phyloP scores from a whole-genome alignment of 2,113 vertebrate genomes.

The Trachemys scripta region DNA sequence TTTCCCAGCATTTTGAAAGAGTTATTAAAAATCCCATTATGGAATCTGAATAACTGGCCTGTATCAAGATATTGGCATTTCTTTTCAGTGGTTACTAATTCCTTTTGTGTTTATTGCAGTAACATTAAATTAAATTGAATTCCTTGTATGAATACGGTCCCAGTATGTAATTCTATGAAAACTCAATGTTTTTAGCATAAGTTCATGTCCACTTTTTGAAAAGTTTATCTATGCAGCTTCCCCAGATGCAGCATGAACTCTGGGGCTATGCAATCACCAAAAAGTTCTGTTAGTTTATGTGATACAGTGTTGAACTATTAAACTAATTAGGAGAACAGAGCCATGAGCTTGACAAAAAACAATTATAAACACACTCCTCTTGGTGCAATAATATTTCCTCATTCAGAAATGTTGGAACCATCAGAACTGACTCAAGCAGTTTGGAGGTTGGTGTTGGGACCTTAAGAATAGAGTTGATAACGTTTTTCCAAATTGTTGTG shows the following conservation, averaged over 20 bases:
- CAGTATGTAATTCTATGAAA: neutral
- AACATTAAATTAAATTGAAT: neutral
- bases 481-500: neutral
- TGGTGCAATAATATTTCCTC: conserved; percentile 57
- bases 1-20: neutral
- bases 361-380: conserved; percentile 46
- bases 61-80: neutral
- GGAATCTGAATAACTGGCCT: neutral
- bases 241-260: neutral
- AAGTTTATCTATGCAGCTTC: neutral
- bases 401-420: conserved; percentile 42
- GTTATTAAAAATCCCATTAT: neutral
- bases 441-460: neutral
- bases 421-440: conserved; percentile 17
- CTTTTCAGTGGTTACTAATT: neutral
- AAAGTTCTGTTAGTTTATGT: neutral
- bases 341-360: neutral
- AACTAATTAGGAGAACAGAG: neutral
- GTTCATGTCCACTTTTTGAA: neutral
- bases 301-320: neutral
- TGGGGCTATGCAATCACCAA: neutral
- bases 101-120: neutral
- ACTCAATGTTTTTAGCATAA: neutral
- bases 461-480: conserved; percentile 14
- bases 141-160: neutral